Percentiles rank a stretch among this genome's conserved stretches.
phyloP scores from a whole-genome alignment of 2,113 vertebrate species.

The Tragelaphus imberbis region DNA sequence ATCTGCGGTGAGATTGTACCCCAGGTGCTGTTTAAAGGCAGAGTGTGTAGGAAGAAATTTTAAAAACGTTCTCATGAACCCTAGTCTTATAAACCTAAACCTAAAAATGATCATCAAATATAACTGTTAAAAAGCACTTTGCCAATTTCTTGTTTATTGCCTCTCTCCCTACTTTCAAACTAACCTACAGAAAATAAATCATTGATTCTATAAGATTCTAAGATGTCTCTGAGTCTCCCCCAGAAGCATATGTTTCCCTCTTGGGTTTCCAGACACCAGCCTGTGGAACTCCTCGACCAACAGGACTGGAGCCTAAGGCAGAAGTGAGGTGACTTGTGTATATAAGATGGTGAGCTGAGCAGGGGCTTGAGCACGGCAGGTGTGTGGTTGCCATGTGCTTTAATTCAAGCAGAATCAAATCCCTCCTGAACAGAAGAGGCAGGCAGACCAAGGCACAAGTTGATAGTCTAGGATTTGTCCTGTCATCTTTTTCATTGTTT shows the following conservation, averaged over 20 bases:
- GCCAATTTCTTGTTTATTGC: not conserved
- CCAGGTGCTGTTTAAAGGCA: not conserved
- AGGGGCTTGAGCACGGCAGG: not conserved
- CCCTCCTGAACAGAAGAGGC: not conserved
- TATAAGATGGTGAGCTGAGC: not conserved
- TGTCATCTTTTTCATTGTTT: not conserved
- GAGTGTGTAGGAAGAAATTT: not conserved
- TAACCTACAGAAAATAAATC: not conserved
- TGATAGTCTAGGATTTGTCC: not conserved
- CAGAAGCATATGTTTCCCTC: not conserved
- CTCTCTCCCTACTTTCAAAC: not conserved
- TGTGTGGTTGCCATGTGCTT: not conserved
- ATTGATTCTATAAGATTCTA: not conserved
- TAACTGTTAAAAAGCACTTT: not conserved
- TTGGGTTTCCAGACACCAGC: not conserved
- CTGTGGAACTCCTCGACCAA: fast-evolving
- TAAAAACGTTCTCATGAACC: not conserved
- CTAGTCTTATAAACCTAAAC: not conserved
- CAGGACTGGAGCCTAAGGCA: not conserved
- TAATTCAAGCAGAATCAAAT: not conserved
- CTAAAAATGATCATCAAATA: not conserved
- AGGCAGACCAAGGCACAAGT: not conserved
- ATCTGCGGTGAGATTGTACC: not conserved
- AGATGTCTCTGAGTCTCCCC: not conserved
- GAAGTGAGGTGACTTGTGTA: not conserved